Evolutionary conservation across 2,888 invertebrate genomes (phyloP), one percentile per base, ranked within the genome.

Genomic region (Tetragnatha montana): DNA sequence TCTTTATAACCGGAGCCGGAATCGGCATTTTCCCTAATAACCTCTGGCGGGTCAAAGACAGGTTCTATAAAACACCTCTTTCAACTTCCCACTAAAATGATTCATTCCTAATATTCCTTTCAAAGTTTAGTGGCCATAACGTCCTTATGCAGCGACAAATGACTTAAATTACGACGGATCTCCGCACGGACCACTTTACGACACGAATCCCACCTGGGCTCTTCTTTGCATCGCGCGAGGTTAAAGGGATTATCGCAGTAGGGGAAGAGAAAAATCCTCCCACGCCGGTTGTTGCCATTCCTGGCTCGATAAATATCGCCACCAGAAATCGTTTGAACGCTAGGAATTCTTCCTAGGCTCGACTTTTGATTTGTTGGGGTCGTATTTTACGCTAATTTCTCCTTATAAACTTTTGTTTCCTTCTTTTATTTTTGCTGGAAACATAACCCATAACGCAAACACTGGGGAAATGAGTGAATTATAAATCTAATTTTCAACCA

Each of bases 181-280:
- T 8, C 60, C 17, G 60, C 12, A 60, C 12, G 17, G 60, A 60
- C 12, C 12, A 60, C 4, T 60, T 60, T 8, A 60, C 17, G 60
- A 17, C 60, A 60, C 35, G 60, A 60, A 60, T 35, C 60, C 12
- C 60, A 60, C 60, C 60, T 60, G 60, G 60, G 17, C 17, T 35
- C 12, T 60, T 60, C 60, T 10, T 35, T 35, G 60, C 60, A 60
- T 22, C 19, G 68, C 68, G n/a, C 50, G 35, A 83, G 47, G 47
- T 51, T 69, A 75, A 47, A 60, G 4, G 71, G 82, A 84, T 84
- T 84, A 76, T 60, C 83, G n/a, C 83, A 68, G 76, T 70, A 7
- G 76, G 76, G 68, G 68, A 49, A 22, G n/a, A 35, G 17, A n/a
- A 69, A 82, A 60, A 17, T 47, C 35, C 82, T 68, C 35, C 68